A percentile compares a stretch with the other conserved stretches of the same genome.
phyloP scores from a whole-genome alignment of 1,140 invertebrate genomes.

The Formica selysi region DNA sequence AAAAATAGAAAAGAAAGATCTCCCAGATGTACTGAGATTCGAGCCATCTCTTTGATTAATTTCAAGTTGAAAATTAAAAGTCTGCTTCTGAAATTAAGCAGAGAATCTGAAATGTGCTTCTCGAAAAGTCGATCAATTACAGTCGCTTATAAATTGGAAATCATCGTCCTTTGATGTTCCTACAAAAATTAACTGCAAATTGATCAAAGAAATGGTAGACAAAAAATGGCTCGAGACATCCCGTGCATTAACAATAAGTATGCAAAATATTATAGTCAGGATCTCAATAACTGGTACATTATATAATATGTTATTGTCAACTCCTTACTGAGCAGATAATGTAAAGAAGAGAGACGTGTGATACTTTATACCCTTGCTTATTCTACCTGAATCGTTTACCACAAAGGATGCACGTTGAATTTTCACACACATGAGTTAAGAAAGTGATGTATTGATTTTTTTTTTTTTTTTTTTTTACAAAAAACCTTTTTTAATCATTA shows the following conservation, averaged over 20 bases:
- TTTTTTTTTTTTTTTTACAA: not conserved
- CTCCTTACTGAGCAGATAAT: not conserved
- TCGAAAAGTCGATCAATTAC: not conserved
- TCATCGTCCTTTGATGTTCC: not conserved
- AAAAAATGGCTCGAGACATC: not conserved
- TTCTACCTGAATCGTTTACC: not conserved
- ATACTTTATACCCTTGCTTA: not conserved
- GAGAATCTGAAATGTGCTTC: not conserved
- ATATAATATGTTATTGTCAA: constrained; percentile 23
- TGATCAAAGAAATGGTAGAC: not conserved
- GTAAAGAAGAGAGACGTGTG: not conserved
- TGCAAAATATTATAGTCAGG: constrained; percentile 25
- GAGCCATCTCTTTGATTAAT: not conserved
- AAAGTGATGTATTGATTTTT: not conserved
- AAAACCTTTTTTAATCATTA: too few species aligned
- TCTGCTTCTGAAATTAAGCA: not conserved
- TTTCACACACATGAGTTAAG: not conserved
- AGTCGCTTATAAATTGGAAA: not conserved
- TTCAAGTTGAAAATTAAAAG: not conserved
- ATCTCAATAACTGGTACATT: constrained; percentile 37
- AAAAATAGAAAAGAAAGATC: not conserved
- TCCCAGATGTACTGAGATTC: not conserved
- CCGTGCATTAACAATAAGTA: not conserved
- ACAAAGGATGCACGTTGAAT: not conserved
- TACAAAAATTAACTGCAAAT: not conserved